Conservation (phyloP, 23 tunicate genomes). For the Ciona savignyi region DNA sequence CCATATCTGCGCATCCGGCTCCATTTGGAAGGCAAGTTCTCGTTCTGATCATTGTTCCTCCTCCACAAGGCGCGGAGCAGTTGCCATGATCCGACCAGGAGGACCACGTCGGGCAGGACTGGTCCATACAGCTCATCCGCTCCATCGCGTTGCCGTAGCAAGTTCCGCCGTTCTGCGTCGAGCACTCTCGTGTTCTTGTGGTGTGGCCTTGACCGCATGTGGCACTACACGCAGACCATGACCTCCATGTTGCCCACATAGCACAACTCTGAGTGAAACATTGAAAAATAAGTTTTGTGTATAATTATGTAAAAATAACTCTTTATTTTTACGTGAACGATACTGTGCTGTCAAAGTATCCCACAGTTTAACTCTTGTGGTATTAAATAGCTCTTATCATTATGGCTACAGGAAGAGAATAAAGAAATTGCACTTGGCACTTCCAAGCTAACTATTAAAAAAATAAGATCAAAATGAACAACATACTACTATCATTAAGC, state of each 20-base stretch:
- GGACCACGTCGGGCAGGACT: constrained; percentile 57
- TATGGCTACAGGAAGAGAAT: too few species aligned
- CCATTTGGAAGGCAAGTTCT: constrained; percentile 34
- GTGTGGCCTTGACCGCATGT: constrained; percentile 65
- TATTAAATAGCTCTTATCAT: too few species aligned
- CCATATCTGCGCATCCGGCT: constrained; percentile 30
- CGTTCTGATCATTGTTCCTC: constrained; percentile 32
- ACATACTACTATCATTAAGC: too few species aligned
- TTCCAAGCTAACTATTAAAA: too few species aligned
- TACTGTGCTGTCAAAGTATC: too few species aligned
- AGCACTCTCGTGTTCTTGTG: constrained; percentile 30
- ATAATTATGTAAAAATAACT: too few species aligned
- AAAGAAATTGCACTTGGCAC: too few species aligned
- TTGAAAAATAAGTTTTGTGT: too few species aligned
- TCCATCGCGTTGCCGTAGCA: constrained; percentile 34
- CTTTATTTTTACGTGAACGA: too few species aligned
- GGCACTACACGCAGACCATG: constrained; percentile 34
- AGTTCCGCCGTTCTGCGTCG: constrained; percentile 13
- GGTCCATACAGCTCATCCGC: neutral
- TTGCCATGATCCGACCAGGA: constrained; percentile 18
- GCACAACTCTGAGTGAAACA: constrained; percentile 62
- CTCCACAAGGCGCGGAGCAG: constrained; percentile 29
- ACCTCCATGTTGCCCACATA: constrained; percentile 45
- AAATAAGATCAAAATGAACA: too few species aligned
- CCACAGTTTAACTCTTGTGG: too few species aligned